Conservation (phyloP, 2,113 vertebrate genomes). For the Machaerirhynchus nigripectus region DNA sequence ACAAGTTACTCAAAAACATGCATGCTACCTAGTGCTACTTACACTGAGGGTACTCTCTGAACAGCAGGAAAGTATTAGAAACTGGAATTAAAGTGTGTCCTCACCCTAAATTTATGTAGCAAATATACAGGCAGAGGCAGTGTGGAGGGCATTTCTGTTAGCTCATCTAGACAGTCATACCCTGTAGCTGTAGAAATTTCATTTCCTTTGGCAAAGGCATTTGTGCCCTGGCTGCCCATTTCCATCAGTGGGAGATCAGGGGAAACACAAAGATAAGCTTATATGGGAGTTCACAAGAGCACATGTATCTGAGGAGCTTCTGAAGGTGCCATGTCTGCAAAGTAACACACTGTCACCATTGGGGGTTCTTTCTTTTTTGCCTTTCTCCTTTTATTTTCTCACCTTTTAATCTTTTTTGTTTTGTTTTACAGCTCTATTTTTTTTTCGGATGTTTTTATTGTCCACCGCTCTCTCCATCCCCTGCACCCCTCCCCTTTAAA, state of each 20-base stretch:
- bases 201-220: neutral
- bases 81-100: neutral
- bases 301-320: neutral
- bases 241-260: neutral
- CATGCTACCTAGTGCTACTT: neutral
- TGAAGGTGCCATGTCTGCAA: neutral
- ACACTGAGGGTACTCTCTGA: neutral
- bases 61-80: neutral
- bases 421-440: neutral
- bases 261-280: neutral
- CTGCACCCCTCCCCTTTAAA: neutral
- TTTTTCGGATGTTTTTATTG: neutral
- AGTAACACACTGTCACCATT: neutral
- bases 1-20: neutral
- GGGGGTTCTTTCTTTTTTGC: neutral
- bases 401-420: neutral
- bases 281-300: neutral
- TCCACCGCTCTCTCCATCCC: neutral
- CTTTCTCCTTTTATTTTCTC: neutral
- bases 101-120: neutral
- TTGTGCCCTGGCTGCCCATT: neutral
- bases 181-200: neutral
- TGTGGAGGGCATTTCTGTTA: neutral
- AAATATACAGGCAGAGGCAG: neutral
- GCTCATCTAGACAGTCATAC: neutral